Conservation (phyloP, 2,888 invertebrate species). For the Lepidochrysops patricia region DNA sequence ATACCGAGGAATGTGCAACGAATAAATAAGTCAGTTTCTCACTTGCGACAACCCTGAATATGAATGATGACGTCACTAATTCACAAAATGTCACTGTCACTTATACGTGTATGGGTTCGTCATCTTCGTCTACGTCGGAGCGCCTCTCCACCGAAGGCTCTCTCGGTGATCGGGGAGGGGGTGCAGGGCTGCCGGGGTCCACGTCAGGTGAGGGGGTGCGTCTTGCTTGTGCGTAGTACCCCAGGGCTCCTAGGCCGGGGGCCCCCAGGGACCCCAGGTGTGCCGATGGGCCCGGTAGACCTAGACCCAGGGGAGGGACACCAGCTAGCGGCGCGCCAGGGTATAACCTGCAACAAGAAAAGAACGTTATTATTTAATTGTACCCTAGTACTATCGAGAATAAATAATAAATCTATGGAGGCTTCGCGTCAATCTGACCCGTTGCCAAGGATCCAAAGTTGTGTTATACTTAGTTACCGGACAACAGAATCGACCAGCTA, state of each 20-base stretch:
- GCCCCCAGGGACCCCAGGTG: constrained; percentile 79
- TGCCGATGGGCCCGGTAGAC: constrained; percentile 80
- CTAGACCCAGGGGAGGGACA: constrained; percentile 73
- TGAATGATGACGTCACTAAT: constrained; percentile 19
- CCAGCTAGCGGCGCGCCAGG: constrained; percentile 75
- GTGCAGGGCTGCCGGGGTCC: constrained; percentile 75
- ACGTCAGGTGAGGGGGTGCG: constrained; percentile 70
- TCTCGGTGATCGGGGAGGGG: constrained; percentile 61
- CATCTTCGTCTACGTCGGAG: constrained; percentile 73
- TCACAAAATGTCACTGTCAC: constrained; percentile 7
- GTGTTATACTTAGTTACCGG: too few relatives aligned
- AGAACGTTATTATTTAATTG: not conserved
- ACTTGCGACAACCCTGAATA: constrained; percentile 14
- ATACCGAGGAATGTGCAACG: constrained; percentile 22
- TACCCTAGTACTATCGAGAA: too few relatives aligned
- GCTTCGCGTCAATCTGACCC: too few relatives aligned
- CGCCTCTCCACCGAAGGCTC: constrained; percentile 56
- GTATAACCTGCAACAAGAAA: constrained; percentile 55
- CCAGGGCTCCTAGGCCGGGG: constrained; percentile 76
- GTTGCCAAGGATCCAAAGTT: too few relatives aligned
- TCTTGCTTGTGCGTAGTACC: constrained; percentile 67
- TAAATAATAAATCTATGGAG: too few relatives aligned
- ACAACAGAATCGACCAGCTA: too few relatives aligned
- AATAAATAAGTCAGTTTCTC: constrained; percentile 22
- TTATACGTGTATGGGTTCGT: constrained; percentile 78